Percentiles rank a stretch among this genome's conserved stretches.
Conservation (phyloP, 2,888 invertebrate species). For the Spisula subtruncata region DNA sequence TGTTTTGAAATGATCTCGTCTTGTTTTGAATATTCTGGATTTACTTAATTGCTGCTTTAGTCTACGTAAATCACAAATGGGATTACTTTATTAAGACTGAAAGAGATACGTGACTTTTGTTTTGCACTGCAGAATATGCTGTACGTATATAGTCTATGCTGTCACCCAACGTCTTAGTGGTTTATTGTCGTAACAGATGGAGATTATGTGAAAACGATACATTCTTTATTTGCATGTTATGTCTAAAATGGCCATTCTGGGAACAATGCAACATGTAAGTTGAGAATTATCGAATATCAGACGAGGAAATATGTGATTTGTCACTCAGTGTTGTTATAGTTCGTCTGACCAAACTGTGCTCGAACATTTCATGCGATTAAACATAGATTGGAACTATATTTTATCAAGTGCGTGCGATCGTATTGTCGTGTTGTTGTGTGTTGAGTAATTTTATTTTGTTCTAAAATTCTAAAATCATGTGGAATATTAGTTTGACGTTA, state of each 20-base stretch:
- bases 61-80: too few species aligned
- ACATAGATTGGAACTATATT: not conserved
- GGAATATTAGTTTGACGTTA: conserved; percentile 75
- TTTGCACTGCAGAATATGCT: not conserved
- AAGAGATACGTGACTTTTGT: too few species aligned
- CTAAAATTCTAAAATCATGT: conserved; percentile 47
- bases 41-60: too few species aligned
- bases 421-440: not conserved
- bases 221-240: not conserved
- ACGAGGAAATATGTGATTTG: not conserved
- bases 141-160: not conserved
- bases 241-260: not conserved
- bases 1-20: not conserved
- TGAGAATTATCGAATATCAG: not conserved
- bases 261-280: not conserved
- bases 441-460: not conserved
- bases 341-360: not conserved
- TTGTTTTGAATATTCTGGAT: too few species aligned
- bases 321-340: not conserved
- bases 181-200: not conserved
- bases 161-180: not conserved
- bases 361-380: not conserved
- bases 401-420: not conserved
- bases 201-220: not conserved
- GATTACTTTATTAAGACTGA: too few species aligned